Conservation (phyloP, 2,888 invertebrate species). For the Elysia crispata region DNA sequence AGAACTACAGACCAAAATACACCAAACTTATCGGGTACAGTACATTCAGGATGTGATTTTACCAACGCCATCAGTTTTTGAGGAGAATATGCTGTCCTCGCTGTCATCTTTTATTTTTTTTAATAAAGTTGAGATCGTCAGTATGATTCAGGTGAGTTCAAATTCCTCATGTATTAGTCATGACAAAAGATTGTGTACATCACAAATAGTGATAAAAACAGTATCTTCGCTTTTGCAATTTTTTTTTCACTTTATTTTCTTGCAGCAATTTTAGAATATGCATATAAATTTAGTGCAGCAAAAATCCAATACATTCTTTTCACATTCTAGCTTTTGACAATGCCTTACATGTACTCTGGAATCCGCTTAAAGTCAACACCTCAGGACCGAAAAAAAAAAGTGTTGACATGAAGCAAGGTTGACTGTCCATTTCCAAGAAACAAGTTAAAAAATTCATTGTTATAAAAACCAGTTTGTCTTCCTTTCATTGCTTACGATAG, state of each 20-base stretch:
- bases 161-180: too few relatives aligned
- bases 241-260: background rate
- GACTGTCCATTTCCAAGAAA: background rate
- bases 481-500: background rate
- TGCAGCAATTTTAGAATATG: too few relatives aligned
- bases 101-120: conserved; percentile 99
- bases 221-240: background rate
- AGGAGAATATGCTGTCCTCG: conserved; percentile 98
- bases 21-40: conserved; percentile 99
- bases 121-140: conserved; percentile 99
- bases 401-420: too few relatives aligned
- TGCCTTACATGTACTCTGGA: too few relatives aligned
- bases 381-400: too few relatives aligned
- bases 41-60: conserved; percentile 98
- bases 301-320: too few relatives aligned
- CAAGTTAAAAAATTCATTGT: background rate
- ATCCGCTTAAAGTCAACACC: too few relatives aligned
- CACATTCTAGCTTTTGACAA: too few relatives aligned
- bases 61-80: conserved; percentile 98
- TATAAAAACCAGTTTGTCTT: background rate
- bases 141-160: conserved; percentile 85
- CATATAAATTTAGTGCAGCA: too few relatives aligned
- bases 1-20: conserved; percentile 97
- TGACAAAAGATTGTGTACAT: too few relatives aligned
- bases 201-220: too few relatives aligned